phyloP scores from a whole-genome alignment of 2,888 invertebrate species.

The Griposia aprilina region DNA sequence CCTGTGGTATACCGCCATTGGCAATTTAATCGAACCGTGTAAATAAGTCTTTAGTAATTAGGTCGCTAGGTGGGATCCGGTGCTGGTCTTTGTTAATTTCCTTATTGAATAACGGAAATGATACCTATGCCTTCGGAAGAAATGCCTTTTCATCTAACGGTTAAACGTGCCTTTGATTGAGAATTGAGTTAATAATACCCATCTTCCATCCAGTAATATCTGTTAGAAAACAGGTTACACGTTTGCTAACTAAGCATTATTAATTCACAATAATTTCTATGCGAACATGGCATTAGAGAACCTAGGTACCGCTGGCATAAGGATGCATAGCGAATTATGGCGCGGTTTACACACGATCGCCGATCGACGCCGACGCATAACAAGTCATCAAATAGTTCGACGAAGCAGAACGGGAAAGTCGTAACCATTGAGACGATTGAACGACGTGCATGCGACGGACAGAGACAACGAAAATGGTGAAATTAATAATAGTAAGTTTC shows the following conservation, averaged over 20 bases:
- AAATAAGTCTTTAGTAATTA: not conserved
- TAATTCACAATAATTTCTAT: slow-evolving; percentile 51
- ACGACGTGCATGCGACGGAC: slow-evolving; percentile 60
- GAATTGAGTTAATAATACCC: slow-evolving; percentile 20
- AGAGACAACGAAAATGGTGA: slow-evolving; percentile 32
- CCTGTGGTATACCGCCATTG: not conserved
- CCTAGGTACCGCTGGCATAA: slow-evolving; percentile 21
- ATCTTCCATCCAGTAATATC: slow-evolving; percentile 6
- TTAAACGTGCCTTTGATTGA: slow-evolving; percentile 16
- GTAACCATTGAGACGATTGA: slow-evolving; percentile 69
- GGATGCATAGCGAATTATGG: slow-evolving; percentile 45
- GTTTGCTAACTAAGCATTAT: slow-evolving; percentile 43
- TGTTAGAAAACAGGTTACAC: slow-evolving; percentile 23
- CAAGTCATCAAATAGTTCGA: slow-evolving; percentile 70
- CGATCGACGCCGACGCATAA: slow-evolving; percentile 70
- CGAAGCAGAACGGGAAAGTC: slow-evolving; percentile 87
- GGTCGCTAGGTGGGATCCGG: too few relatives aligned
- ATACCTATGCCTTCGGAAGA: slow-evolving; percentile 1
- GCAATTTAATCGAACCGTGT: not conserved
- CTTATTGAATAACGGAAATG: slow-evolving; percentile 5
- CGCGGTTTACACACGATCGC: slow-evolving; percentile 43
- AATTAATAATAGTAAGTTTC: slow-evolving; percentile 26
- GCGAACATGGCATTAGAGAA: slow-evolving; percentile 41
- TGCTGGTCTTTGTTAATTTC: slow-evolving; percentile 5
- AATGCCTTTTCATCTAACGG: slow-evolving; percentile 13